Conservation (phyloP, 2,113 vertebrate genomes). For the Oreotrochilus melanogaster region DNA sequence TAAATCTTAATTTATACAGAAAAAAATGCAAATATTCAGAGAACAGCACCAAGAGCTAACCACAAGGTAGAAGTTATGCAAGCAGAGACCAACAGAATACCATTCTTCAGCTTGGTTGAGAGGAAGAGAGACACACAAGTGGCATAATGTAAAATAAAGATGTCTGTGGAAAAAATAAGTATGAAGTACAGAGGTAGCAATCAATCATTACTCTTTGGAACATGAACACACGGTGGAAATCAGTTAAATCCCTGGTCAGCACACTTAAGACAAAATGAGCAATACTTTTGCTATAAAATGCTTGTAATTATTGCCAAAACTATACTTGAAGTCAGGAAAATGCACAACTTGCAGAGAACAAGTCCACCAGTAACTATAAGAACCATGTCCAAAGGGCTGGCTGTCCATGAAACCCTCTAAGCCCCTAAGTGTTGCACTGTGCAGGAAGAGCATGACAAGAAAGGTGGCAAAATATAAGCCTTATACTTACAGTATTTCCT, state of each 20-base stretch:
- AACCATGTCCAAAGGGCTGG: background rate
- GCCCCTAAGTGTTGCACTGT: background rate
- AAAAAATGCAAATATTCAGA: background rate
- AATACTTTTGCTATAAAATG: background rate
- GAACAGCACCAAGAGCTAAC: background rate
- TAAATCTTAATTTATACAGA: background rate
- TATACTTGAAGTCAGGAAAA: background rate
- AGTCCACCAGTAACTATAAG: background rate
- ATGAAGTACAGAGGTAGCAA: background rate
- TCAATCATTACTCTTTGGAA: background rate
- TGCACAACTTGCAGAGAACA: background rate
- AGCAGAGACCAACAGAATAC: background rate
- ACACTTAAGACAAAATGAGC: background rate
- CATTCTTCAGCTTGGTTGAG: background rate
- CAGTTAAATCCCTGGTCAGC: background rate
- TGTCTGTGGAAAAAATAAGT: background rate
- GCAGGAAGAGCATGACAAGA: background rate
- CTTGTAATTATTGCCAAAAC: background rate
- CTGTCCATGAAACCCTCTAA: background rate
- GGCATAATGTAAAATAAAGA: background rate
- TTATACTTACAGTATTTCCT: background rate
- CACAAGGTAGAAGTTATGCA: background rate
- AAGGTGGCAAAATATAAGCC: background rate
- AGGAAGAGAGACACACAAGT: background rate
- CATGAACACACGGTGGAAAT: background rate